Evolutionary conservation across 2,113 vertebrate species (phyloP).

Genomic region (Eurystomus gularis): DNA sequence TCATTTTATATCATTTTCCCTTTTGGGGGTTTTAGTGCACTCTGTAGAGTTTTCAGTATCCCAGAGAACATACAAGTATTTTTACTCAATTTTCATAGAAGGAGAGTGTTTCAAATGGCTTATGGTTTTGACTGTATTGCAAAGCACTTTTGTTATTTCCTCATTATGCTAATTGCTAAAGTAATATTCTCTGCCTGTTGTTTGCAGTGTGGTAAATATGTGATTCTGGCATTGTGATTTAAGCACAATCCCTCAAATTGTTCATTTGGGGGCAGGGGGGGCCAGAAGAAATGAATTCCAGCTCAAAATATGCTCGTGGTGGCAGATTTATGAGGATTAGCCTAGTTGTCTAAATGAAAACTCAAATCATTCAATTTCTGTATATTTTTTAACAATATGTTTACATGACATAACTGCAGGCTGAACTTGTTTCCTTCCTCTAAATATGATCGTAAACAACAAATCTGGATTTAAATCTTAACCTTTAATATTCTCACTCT

Average conservation of each 20-base stretch:
- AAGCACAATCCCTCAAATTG: neutral
- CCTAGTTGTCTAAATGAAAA: neutral
- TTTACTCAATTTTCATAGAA: neutral
- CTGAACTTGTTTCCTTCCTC: neutral
- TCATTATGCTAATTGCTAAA: slow-evolving; percentile 15
- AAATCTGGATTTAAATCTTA: neutral
- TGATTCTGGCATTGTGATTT: neutral
- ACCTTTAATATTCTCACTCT: neutral
- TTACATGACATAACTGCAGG: neutral
- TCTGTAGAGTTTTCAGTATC: neutral
- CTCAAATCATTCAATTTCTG: neutral
- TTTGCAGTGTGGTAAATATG: neutral
- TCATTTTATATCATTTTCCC: neutral
- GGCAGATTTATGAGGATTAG: neutral
- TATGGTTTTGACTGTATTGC: neutral
- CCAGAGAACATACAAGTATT: neutral
- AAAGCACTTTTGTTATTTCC: slow-evolving; percentile 20
- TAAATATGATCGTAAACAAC: neutral
- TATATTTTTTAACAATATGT: neutral
- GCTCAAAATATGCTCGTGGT: neutral
- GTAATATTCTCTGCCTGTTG: slow-evolving; percentile 26
- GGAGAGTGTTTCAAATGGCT: neutral
- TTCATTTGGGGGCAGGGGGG: neutral
- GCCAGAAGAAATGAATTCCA: neutral
- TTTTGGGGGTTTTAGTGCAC: neutral